phyloP scores from a whole-genome alignment of 2,888 invertebrate genomes.

The Pammene aurita region DNA sequence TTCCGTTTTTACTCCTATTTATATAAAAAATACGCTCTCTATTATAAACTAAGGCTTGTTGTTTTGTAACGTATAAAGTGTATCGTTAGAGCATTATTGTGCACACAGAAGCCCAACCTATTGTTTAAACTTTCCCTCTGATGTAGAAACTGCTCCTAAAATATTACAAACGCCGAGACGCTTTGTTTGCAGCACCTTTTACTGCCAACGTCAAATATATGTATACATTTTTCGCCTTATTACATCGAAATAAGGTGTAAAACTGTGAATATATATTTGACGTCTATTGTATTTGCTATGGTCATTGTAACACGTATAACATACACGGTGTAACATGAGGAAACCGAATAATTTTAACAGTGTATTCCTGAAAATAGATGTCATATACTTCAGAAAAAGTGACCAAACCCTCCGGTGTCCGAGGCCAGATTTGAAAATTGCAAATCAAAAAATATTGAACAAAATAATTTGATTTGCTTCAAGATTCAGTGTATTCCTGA shows the following conservation, averaged over 20 bases:
- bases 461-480: no score
- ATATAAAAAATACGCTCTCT: no score
- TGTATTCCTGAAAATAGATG: no score
- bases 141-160: not conserved
- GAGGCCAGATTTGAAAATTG: no score
- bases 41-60: not conserved
- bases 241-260: not conserved
- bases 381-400: no score
- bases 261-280: not conserved
- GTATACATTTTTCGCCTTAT: not conserved
- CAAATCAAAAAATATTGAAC: no score
- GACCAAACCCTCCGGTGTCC: no score
- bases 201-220: not conserved
- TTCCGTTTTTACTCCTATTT: no score
- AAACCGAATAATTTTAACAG: no score
- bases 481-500: no score
- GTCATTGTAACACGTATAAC: conserved; percentile 21
- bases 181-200: not conserved
- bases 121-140: not conserved
- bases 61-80: not conserved
- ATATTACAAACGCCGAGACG: not conserved
- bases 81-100: no score
- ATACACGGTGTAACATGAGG: no score
- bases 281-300: conserved; percentile 1
- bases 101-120: not conserved